A percentile compares a stretch with the other conserved stretches of the same genome.
Evolutionary conservation across 2,113 vertebrate species (phyloP).

Genomic region (Hippolais icterina): DNA sequence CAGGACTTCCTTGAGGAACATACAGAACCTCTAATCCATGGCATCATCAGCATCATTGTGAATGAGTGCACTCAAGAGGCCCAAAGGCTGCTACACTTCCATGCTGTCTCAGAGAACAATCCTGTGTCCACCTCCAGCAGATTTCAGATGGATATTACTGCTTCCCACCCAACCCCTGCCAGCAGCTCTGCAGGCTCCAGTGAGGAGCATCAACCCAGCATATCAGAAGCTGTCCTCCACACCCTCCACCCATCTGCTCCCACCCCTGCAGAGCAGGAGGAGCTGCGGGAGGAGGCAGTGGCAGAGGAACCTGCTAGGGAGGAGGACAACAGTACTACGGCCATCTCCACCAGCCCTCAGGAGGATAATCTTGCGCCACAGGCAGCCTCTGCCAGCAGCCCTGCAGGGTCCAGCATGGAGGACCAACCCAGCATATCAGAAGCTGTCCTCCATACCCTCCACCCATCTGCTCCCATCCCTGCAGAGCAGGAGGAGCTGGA

Average conservation of each 20-base stretch:
- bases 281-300: neutral
- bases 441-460: no score
- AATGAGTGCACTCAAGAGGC: neutral
- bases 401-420: fast-evolving
- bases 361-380: no score
- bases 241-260: neutral
- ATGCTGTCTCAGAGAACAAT: neutral
- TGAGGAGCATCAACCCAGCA: neutral
- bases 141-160: fast-evolving
- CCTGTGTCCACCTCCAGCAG: neutral
- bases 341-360: neutral
- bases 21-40: neutral
- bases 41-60: neutral
- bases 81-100: neutral
- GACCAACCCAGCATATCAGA: fast-evolving
- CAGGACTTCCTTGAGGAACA: neutral
- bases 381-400: neutral
- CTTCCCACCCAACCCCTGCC: neutral
- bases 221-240: fast-evolving
- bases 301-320: neutral
- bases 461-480: fast-evolving
- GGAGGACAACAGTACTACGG: neutral
- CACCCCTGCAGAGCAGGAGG: neutral
- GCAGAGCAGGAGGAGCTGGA: neutral
- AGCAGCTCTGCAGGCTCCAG: neutral